Base-by-base conservation (phyloP, 2,797 vertebrate genomes). In the Gila robusta region DNA sequence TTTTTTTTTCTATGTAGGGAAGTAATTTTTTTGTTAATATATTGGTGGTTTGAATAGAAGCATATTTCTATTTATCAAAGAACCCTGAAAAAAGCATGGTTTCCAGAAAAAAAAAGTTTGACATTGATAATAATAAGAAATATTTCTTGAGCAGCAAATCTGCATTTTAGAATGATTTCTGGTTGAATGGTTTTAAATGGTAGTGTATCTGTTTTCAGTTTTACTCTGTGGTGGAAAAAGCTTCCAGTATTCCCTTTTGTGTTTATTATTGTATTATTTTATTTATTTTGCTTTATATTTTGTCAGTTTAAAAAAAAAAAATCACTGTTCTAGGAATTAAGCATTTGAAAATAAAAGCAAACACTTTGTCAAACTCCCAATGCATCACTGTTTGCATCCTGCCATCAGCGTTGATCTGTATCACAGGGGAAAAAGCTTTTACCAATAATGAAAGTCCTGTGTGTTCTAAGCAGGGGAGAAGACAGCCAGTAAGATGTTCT, bases 391-490 rank as follows among this genome's bases (percentile, higher is more conserved):
- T 66, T 85, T 72, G 47, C n/a, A 21, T 35, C 17, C 37, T 21
- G 76, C 54, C 56, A 32, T 44, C 49, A 66, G 64, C 59, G 14
- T 54, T 88, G 78, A 88, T 84, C 56, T 78, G 76, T 81, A 88
- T 87, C 83, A 87, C 79, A 78, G 44, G 35, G 69, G 67, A 74
- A 41, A 23, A 77, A 59, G 81, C 82, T 83, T 85, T 85, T 84
- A 71, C 12, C 35, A 74, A 26, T 77, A 81, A 81, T 70, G 49
- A 56, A 82, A 86, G 56, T 52, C 47, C 35, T 64, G 10, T 26
- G 6, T 14, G 6, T 32, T 66, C 64, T 32, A 19, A 66, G 26
- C 14, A 32, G 28, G 8, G 21, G 11, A 49, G 23, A 28, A n/a
- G 35, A 74, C 54, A 74, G 17, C 39, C 69, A 74, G 35, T 44